phyloP scores from a whole-genome alignment of 2,797 vertebrate species.

The Cossypha heuglini region DNA sequence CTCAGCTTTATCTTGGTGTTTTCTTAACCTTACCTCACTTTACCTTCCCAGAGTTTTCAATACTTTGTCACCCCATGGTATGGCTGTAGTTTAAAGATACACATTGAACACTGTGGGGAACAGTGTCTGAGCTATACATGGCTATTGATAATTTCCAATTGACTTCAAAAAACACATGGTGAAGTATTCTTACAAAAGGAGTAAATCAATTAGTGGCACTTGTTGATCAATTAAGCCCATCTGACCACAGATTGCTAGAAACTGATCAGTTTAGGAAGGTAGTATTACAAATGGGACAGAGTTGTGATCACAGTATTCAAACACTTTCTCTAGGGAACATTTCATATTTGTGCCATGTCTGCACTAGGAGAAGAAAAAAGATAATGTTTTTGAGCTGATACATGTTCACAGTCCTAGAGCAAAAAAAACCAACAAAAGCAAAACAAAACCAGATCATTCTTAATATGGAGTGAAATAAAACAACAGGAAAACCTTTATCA shows the following conservation, averaged over 20 bases:
- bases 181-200: background rate
- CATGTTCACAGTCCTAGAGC: background rate
- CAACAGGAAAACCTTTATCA: background rate
- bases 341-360: background rate
- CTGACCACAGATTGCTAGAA: background rate
- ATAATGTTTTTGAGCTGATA: background rate
- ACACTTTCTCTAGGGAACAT: background rate
- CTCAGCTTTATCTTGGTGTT: background rate
- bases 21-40: background rate
- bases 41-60: background rate
- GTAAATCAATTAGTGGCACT: background rate
- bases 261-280: background rate
- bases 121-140: background rate
- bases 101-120: background rate
- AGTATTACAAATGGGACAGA: background rate
- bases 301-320: background rate
- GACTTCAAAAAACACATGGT: background rate
- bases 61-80: background rate
- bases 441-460: rapidly evolving
- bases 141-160: background rate
- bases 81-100: background rate
- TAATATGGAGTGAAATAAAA: background rate
- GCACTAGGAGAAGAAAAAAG: background rate
- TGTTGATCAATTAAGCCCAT: background rate
- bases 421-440: background rate